Evolutionary conservation across 2,888 invertebrate genomes (phyloP).

Genomic region (Drosophila flavopinicola): DNA sequence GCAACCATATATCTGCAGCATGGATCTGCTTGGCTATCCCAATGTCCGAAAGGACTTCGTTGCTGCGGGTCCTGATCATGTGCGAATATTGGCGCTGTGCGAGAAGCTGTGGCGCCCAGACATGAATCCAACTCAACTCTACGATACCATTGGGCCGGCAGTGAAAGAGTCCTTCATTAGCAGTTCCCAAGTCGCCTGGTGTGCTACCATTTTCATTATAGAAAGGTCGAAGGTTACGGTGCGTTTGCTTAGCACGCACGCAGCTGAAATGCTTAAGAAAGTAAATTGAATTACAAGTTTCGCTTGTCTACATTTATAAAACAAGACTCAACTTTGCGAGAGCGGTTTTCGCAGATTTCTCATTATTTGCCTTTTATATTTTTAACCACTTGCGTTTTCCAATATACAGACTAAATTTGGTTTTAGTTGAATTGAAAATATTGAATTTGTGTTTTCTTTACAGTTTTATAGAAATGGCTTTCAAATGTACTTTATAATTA

Average conservation of each 20-base stretch:
- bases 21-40: slow-evolving; percentile 96
- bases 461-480: no score
- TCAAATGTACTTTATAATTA: no score
- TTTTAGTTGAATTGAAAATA: no score
- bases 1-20: slow-evolving; percentile 95
- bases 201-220: slow-evolving; percentile 96
- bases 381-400: no score
- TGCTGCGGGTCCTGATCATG: slow-evolving; percentile 95
- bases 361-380: no score
- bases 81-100: slow-evolving; percentile 96
- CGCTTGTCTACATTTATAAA: no score
- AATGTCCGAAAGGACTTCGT: slow-evolving; percentile 97
- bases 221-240: slow-evolving; percentile 97
- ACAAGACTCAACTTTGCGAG: no score
- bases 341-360: no score
- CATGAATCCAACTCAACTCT: slow-evolving; percentile 94
- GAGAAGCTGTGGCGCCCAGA: slow-evolving; percentile 97
- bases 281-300: no score
- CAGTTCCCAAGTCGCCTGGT: slow-evolving; percentile 98
- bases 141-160: slow-evolving; percentile 97
- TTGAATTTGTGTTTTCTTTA: no score
- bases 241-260: slow-evolving; percentile 86
- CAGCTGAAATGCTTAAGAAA: no score
- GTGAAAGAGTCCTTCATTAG: slow-evolving; percentile 97
- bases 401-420: no score